Evolutionary conservation across 1,140 invertebrate genomes (phyloP), one percentile per base, ranked within the genome.

Genomic region (Trichoplusia ni): DNA sequence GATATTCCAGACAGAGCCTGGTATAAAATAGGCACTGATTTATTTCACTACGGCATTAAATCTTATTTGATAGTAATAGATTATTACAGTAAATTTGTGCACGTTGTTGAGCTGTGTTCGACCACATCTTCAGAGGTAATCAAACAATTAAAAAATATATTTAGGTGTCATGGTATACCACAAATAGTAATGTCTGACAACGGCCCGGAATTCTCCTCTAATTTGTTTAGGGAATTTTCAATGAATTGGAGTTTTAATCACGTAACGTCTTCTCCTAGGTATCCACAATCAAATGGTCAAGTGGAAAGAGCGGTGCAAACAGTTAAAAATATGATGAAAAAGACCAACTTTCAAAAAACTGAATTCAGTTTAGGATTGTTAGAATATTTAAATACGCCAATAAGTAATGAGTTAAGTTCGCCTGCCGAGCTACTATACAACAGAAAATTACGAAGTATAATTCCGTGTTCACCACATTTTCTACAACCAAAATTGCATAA

Each of bases 261-360:
- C 14, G 31, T 37, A n/a, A 59, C 64, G 0, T 53, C 59, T 11
- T 64, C 59, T 5, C 69, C 69, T 8, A 9, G 51, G 31, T 35
- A 69, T 16, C 29, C 60, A 11, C 67, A 73, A 47, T 49, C 63
- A n/a, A 73, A 73, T 29, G 67, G 71, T 0, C 29, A 60, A 31
- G 51, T 44, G 35, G 71, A 73, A 51, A 44, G 35, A 11, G 19
- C 53, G 2, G 49, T 73, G 19, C 67, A 69, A 66, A 67, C 54
- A 37, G 25, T 47, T 18, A 73, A 73, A 35, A 69, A 64, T 8
- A 59, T 69, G 8, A 11, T 66, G 8, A 69, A 14, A 54, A 69
- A 69, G 46, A 51, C 33, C 0, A 18, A 18, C 6, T 16, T 9
- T 14, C 8, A 0, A 4, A n/a, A n/a, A 2, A 18, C 13, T 16